Evolutionary conservation across 2,888 invertebrate species (phyloP).

Genomic region (Acronicta alni): DNA sequence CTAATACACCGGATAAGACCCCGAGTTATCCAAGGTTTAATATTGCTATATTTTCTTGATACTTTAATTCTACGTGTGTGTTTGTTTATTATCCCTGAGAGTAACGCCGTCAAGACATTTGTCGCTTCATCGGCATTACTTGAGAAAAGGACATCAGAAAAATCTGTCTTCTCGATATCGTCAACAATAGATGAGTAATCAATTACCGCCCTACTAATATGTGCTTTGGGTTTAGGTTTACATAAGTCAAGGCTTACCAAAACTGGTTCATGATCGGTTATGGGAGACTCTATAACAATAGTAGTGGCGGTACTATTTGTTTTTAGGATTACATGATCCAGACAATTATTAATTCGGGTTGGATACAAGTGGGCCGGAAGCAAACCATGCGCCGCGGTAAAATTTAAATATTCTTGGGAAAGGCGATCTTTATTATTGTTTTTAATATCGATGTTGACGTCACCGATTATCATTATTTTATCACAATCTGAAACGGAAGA

Average conservation of each 20-base stretch:
- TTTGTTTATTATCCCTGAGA: neutral
- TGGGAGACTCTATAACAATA: neutral
- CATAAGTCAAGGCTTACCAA: neutral
- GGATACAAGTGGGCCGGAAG: neutral
- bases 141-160: neutral
- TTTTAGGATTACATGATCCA: conserved; percentile 1
- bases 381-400: neutral
- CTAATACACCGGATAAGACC: neutral
- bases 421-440: neutral
- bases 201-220: neutral
- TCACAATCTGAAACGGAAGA: neutral
- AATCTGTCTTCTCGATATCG: too few relatives aligned
- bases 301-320: neutral
- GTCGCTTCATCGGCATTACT: conserved; percentile 1
- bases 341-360: neutral
- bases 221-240: neutral
- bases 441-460: neutral
- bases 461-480: neutral
- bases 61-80: neutral
- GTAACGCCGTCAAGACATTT: neutral
- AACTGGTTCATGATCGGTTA: conserved; percentile 1
- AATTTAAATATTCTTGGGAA: neutral
- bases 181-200: neutral
- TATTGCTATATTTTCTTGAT: neutral
- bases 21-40: conserved; percentile 1